These are phyloP conservation scores for Pheosia tremula DNA, from an alignment of 2,888 invertebrate species.

Conservation along the genomic window DNA sequence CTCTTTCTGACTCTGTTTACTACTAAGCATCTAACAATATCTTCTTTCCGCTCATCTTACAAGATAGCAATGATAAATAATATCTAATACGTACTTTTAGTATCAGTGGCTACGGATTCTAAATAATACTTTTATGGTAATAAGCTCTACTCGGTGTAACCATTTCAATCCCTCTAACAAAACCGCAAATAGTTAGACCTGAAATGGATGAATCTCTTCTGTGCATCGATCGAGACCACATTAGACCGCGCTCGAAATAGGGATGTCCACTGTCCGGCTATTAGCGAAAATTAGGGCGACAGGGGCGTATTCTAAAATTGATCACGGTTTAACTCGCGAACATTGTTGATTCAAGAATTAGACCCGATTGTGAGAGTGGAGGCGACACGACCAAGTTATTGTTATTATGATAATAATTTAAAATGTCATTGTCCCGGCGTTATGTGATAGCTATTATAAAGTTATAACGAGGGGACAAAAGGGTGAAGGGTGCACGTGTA, in stretches of 20 bases:
- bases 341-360: constrained; percentile 62
- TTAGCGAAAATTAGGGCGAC: constrained; percentile 71
- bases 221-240: constrained; percentile 17
- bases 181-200: background rate
- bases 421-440: constrained; percentile 69
- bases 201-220: background rate
- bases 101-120: no score
- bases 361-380: constrained; percentile 57
- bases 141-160: no score
- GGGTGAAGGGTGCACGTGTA: constrained; percentile 76
- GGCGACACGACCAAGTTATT: constrained; percentile 33
- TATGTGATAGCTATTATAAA: constrained; percentile 56
- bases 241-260: constrained; percentile 54
- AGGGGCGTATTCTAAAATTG: constrained; percentile 57
- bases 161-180: background rate
- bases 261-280: constrained; percentile 54
- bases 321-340: constrained; percentile 51
- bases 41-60: no score
- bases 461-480: constrained; percentile 64
- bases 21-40: no score
- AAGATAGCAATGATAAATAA: no score
- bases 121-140: no score
- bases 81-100: no score
- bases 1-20: no score
- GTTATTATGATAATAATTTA: constrained; percentile 72